Conservation (phyloP, 1,140 invertebrate species). For the Lanistes nyassanus region DNA sequence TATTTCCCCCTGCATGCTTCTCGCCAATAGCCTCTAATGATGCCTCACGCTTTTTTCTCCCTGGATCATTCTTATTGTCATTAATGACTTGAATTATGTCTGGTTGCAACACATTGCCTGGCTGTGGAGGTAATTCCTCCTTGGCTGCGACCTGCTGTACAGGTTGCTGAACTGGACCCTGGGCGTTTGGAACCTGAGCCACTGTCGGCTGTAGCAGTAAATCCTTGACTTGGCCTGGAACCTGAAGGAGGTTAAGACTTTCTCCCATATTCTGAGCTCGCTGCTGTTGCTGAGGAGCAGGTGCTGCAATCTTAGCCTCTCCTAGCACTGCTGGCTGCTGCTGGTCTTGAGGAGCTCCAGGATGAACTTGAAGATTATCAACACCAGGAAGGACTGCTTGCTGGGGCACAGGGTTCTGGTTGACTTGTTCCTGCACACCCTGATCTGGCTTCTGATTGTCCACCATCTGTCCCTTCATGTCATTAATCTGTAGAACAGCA, state of each 20-base stretch:
- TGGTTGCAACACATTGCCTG: background rate
- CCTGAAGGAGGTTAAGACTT: background rate
- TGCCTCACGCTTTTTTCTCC: slow-evolving; percentile 3
- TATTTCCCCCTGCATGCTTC: background rate
- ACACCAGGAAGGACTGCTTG: slow-evolving; percentile 9
- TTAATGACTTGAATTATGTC: background rate
- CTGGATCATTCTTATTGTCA: background rate
- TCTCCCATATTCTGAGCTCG: background rate
- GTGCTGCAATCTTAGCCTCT: background rate
- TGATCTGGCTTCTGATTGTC: slow-evolving; percentile 9
- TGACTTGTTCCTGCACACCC: slow-evolving; percentile 10
- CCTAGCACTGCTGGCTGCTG: slow-evolving; percentile 4
- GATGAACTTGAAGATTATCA: slow-evolving; percentile 5
- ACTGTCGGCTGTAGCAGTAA: background rate
- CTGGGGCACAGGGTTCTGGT: slow-evolving; percentile 19
- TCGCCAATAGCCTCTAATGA: background rate
- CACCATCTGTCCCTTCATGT: background rate
- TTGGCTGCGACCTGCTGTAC: background rate
- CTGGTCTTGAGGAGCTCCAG: background rate
- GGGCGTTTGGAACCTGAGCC: background rate
- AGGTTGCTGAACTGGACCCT: background rate
- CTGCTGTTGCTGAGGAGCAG: background rate
- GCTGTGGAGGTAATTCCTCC: background rate
- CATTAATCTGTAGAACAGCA: background rate
- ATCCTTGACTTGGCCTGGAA: background rate